A percentile compares a stretch with the other conserved stretches of the same genome.
Evolutionary conservation across 2,888 invertebrate genomes (phyloP).

Genomic region (Ommatoiulus sabulosus): DNA sequence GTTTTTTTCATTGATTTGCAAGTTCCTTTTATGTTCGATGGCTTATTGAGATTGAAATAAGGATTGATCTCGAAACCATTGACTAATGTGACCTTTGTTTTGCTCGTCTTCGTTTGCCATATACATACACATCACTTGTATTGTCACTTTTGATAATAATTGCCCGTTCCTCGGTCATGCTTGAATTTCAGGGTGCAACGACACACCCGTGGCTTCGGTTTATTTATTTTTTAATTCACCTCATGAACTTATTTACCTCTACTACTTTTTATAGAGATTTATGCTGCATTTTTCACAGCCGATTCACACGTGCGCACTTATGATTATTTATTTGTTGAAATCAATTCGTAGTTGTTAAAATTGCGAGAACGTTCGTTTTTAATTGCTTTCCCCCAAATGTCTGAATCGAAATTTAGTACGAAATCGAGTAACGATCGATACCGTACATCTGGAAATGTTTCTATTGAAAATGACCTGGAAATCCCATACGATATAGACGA

Average conservation of each 20-base stretch:
- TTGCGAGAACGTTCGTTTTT: not conserved
- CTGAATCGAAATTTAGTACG: too few relatives aligned
- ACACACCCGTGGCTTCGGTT: constrained; percentile 4
- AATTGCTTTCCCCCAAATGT: not conserved
- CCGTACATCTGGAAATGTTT: too few relatives aligned
- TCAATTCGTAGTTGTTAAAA: not conserved
- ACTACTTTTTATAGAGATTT: not conserved
- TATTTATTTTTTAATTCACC: constrained; percentile 32
- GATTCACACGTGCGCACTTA: not conserved
- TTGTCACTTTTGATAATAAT: not conserved
- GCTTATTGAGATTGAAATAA: constrained; percentile 30
- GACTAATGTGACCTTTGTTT: not conserved
- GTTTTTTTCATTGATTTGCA: not conserved
- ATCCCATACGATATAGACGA: too few relatives aligned
- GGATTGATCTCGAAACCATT: constrained; percentile 37
- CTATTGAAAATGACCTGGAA: too few relatives aligned
- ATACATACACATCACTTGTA: constrained; percentile 15
- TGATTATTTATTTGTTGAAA: not conserved
- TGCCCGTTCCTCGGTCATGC: not conserved
- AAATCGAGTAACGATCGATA: too few relatives aligned
- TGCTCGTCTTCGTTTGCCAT: constrained; percentile 32
- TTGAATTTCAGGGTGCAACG: not conserved
- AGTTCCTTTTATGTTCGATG: constrained; percentile 20
- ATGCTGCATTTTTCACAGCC: not conserved
- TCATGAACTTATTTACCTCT: constrained; percentile 39